These are phyloP conservation scores for Struthidea cinerea DNA, from an alignment of 2,113 vertebrate species.

Conservation along the genomic window DNA sequence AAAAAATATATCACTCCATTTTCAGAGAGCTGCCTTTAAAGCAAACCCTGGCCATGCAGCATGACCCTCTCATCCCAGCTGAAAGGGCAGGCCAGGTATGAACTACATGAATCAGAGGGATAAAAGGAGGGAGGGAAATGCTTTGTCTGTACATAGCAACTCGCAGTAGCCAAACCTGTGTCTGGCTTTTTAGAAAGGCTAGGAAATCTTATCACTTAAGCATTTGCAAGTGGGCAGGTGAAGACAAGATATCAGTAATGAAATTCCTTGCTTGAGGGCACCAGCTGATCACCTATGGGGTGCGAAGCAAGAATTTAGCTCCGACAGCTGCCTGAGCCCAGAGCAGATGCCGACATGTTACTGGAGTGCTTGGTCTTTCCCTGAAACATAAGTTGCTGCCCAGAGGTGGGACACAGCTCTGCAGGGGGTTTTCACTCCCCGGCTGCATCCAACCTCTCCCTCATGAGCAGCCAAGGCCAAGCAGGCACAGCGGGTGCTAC, in stretches of 20 bases:
- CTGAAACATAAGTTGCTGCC: background rate
- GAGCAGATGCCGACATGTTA: background rate
- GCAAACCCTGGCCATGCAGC: background rate
- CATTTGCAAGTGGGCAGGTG: background rate
- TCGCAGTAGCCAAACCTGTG: background rate
- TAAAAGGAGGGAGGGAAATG: background rate
- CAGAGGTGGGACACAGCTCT: background rate
- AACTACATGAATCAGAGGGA: background rate
- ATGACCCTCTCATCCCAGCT: background rate
- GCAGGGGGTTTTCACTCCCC: background rate
- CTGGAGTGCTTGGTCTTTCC: background rate
- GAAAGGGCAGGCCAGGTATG: background rate
- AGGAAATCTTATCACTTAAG: background rate
- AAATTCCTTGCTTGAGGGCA: background rate
- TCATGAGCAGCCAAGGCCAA: background rate
- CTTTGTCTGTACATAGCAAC: background rate
- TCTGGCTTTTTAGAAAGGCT: background rate
- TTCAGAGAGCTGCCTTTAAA: background rate
- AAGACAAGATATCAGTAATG: background rate
- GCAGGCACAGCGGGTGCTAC: rapidly evolving
- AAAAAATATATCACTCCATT: background rate
- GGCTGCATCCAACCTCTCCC: background rate
- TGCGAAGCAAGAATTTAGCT: background rate
- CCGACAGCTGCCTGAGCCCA: rapidly evolving
- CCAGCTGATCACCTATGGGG: background rate